Conservation (phyloP, 2,888 invertebrate species). For the Uropetala carovei region DNA sequence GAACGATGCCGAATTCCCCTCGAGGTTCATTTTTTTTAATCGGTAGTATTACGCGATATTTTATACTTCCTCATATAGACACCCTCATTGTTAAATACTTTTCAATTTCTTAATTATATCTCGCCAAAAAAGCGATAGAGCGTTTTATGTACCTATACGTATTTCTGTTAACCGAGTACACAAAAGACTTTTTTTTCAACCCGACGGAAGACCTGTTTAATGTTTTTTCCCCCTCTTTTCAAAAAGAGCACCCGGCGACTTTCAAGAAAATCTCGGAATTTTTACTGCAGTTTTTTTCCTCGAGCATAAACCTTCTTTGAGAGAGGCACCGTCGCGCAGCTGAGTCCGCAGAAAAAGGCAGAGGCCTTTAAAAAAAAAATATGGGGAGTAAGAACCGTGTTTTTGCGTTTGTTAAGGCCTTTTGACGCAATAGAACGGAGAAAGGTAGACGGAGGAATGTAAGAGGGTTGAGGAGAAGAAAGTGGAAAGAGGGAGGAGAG, state of each 20-base stretch:
- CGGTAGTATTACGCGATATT: not conserved
- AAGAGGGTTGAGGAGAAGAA: conserved; percentile 67
- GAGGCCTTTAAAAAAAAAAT: not conserved
- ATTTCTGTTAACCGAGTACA: not conserved
- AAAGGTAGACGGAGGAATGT: conserved; percentile 63
- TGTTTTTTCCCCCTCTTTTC: not conserved
- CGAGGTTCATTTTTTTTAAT: no score
- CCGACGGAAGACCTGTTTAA: not conserved
- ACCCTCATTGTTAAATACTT: not conserved
- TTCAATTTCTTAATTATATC: conserved; percentile 14
- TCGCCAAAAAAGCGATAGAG: not conserved
- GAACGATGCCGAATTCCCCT: no score
- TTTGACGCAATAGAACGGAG: conserved; percentile 37
- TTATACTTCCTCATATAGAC: not conserved
- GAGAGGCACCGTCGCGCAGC: not conserved
- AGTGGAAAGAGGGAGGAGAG: conserved; percentile 51
- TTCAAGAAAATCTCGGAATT: not conserved
- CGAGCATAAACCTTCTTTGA: conserved; percentile 12
- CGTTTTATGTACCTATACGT: not conserved
- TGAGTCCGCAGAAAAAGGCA: conserved; percentile 12
- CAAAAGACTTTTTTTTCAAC: not conserved
- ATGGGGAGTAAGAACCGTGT: conserved; percentile 1
- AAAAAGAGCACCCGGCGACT: not conserved
- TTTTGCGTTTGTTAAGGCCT: conserved; percentile 26
- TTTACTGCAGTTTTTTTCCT: not conserved